Evolutionary conservation across 2,113 vertebrate species (phyloP).

Genomic region (Herpetotheres cachinnans): DNA sequence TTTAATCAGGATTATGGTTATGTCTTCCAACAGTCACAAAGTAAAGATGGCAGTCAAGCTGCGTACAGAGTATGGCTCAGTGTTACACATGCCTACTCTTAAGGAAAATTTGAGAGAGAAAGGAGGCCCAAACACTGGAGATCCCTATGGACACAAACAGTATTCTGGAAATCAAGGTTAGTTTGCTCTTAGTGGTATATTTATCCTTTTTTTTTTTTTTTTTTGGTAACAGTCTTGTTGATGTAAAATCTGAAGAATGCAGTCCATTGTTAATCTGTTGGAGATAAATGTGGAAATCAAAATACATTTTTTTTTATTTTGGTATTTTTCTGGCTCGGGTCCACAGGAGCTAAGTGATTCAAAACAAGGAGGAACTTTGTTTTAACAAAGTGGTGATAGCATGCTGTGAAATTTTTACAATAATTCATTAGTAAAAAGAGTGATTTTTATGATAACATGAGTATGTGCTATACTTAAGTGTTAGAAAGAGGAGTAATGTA

Average conservation of each 20-base stretch:
- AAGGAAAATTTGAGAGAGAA: slow-evolving; percentile 89
- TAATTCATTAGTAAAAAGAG: neutral
- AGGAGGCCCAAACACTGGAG: slow-evolving; percentile 52
- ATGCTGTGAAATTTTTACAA: neutral
- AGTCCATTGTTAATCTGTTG: neutral
- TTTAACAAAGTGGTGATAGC: neutral
- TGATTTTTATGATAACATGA: neutral
- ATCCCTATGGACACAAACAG: slow-evolving; percentile 78
- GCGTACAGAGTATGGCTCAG: slow-evolving; percentile 85
- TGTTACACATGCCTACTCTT: slow-evolving; percentile 91
- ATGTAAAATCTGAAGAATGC: neutral
- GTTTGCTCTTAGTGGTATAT: neutral
- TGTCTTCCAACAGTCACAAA: slow-evolving; percentile 79
- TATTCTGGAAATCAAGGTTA: slow-evolving; percentile 83
- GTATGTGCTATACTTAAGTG: neutral
- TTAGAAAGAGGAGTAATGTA: neutral
- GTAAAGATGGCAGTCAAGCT: slow-evolving; percentile 91
- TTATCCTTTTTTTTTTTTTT: neutral
- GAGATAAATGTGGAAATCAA: neutral
- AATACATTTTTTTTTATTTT: neutral
- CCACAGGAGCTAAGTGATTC: neutral
- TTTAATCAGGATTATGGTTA: neutral
- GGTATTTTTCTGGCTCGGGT: neutral
- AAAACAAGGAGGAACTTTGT: neutral
- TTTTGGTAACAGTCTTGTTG: neutral